Evolutionary conservation across 2,888 invertebrate genomes (phyloP).

Genomic region (Melanostoma scalare): DNA sequence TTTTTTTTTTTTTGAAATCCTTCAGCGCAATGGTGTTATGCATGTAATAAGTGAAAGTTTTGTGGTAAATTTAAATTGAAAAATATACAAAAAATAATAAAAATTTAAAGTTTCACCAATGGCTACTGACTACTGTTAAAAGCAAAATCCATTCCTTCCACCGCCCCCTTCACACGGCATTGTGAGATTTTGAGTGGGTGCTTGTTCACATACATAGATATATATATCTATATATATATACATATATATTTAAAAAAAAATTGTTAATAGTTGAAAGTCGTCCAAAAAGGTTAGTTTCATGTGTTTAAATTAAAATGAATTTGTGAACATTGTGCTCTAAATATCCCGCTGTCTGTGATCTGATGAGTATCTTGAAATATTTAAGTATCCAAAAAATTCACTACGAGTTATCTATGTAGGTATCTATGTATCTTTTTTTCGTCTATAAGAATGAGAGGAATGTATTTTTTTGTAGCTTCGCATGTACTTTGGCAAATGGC

Average conservation of each 20-base stretch:
- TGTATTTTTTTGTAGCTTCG: slow-evolving; percentile 48
- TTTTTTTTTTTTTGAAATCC: slow-evolving; percentile 5
- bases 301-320: slow-evolving; percentile 10
- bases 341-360: slow-evolving; percentile 10
- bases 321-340: slow-evolving; percentile 1
- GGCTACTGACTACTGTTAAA: slow-evolving; percentile 70
- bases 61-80: slow-evolving; percentile 35
- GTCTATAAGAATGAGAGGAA: slow-evolving; percentile 44
- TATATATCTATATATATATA: slow-evolving; percentile 24
- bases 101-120: slow-evolving; percentile 52
- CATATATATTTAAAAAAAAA: slow-evolving; percentile 29
- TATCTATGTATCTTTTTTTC: slow-evolving; percentile 37
- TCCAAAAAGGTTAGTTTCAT: slow-evolving; percentile 67
- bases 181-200: slow-evolving; percentile 67
- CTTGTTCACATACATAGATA: slow-evolving; percentile 51
- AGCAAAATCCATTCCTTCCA: slow-evolving; percentile 66
- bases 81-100: slow-evolving; percentile 1
- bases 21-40: slow-evolving; percentile 23
- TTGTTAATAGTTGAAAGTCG: slow-evolving; percentile 64
- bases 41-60: slow-evolving; percentile 58
- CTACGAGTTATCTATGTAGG: slow-evolving; percentile 42
- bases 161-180: slow-evolving; percentile 59
- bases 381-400: slow-evolving; percentile 27
- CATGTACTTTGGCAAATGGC: slow-evolving; percentile 56
- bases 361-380: slow-evolving; percentile 26